A percentile compares a stretch with the other conserved stretches of the same genome.
Conservation (phyloP, 1,140 invertebrate species). For the Diplogasteroides magnus region DNA sequence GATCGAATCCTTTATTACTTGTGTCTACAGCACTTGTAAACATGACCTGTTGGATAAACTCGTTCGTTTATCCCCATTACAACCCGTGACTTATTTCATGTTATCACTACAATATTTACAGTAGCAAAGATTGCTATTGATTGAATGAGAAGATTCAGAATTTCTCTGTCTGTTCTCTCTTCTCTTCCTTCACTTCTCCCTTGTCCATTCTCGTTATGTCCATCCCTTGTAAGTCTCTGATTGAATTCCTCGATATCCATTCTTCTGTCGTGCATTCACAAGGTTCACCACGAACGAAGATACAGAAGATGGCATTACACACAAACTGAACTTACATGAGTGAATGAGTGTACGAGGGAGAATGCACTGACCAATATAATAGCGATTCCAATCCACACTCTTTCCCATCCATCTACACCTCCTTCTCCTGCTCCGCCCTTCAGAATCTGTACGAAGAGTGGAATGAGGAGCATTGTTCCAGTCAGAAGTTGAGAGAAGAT, state of each 20-base stretch:
- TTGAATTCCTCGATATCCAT: background rate
- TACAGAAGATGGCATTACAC: no score
- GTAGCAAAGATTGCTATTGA: no score
- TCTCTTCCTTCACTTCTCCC: background rate
- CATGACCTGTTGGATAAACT: no score
- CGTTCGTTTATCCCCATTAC: no score
- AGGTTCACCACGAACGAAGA: no score
- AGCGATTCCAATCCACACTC: conserved; percentile 42
- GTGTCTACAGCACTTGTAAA: no score
- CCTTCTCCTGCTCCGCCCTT: conserved; percentile 52
- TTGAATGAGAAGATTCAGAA: no score
- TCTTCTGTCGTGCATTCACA: background rate
- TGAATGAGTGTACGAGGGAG: background rate
- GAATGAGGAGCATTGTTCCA: no score
- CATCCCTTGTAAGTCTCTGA: background rate
- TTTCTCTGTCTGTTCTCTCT: conserved; percentile 1
- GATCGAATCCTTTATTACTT: no score
- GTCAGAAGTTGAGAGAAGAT: conserved; percentile 50
- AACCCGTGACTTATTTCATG: no score
- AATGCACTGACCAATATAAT: conserved; percentile 24
- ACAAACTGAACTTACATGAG: background rate
- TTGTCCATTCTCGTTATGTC: background rate
- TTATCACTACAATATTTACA: no score
- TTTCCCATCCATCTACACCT: conserved; percentile 45
- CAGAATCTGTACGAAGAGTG: conserved; percentile 33